A percentile compares a stretch with the other conserved stretches of the same genome.
phyloP scores from a whole-genome alignment of 2,113 vertebrate genomes.

The Grammomys dolichurus region DNA sequence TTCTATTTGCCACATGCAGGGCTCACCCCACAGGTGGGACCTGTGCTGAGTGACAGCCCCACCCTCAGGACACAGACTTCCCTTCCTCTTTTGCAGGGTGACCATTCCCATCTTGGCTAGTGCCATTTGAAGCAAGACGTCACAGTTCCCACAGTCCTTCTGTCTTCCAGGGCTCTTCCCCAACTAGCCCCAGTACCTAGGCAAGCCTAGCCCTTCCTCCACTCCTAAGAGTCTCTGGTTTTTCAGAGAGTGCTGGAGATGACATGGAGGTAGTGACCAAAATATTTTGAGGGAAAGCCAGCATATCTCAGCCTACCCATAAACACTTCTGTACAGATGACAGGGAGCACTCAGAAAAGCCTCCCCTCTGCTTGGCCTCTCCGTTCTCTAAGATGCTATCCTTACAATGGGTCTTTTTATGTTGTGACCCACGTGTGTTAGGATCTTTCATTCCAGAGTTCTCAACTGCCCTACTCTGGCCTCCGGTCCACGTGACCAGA shows the following conservation, averaged over 20 bases:
- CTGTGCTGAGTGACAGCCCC: neutral
- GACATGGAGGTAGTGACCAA: no score
- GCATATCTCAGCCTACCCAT: neutral
- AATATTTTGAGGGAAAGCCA: neutral
- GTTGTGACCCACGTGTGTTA: neutral
- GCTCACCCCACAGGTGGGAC: neutral
- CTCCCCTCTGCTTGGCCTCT: no score
- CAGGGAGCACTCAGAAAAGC: neutral
- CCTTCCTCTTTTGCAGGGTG: neutral
- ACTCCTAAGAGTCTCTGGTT: no score
- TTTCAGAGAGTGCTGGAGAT: accelerated
- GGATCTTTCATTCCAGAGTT: neutral
- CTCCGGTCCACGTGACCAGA: no score
- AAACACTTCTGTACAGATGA: neutral
- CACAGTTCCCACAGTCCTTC: neutral
- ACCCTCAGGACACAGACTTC: neutral
- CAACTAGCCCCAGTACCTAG: neutral
- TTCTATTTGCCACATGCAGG: neutral
- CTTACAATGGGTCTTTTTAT: neutral
- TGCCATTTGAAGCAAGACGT: neutral
- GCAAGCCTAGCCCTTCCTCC: no score
- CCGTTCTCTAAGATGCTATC: neutral
- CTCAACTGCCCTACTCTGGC: neutral
- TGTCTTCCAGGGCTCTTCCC: no score
- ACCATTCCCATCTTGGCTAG: neutral